These are phyloP conservation scores for Drosophila phalerata DNA, from an alignment of 2,888 invertebrate species.

Conservation along the genomic window DNA sequence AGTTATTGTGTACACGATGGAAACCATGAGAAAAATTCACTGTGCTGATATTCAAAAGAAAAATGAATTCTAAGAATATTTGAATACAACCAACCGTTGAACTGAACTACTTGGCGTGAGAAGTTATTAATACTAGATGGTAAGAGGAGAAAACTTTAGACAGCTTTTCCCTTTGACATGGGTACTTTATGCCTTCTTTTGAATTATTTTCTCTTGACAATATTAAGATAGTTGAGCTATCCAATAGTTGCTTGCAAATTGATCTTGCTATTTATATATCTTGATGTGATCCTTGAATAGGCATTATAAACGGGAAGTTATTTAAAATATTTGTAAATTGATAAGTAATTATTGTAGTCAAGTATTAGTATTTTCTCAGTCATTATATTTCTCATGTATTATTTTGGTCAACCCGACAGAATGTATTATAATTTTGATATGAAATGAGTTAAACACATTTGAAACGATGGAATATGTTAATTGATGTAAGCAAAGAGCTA, in stretches of 20 bases:
- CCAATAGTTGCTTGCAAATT: not conserved
- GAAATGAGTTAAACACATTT: too few relatives aligned
- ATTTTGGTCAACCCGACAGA: too few relatives aligned
- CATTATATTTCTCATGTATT: too few relatives aligned
- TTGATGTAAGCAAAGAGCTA: too few relatives aligned
- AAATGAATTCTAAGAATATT: constrained; percentile 14
- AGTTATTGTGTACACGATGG: constrained; percentile 27
- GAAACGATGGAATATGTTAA: too few relatives aligned
- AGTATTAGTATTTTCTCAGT: too few relatives aligned
- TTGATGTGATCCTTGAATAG: not conserved
- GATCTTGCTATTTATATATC: not conserved
- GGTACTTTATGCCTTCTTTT: not conserved
- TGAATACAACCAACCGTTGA: constrained; percentile 7
- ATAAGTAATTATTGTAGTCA: too few relatives aligned
- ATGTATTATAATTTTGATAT: too few relatives aligned
- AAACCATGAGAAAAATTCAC: constrained; percentile 9
- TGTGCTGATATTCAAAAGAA: constrained; percentile 20
- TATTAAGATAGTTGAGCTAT: not conserved
- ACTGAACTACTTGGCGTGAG: not conserved
- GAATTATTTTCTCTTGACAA: not conserved
- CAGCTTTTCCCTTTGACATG: constrained; percentile 4
- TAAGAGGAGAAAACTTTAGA: not conserved
- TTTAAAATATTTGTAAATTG: not conserved
- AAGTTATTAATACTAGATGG: constrained; percentile 17
- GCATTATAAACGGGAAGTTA: not conserved